phyloP scores from a whole-genome alignment of 2,797 vertebrate species.

The Alcedo quadribrachys region DNA sequence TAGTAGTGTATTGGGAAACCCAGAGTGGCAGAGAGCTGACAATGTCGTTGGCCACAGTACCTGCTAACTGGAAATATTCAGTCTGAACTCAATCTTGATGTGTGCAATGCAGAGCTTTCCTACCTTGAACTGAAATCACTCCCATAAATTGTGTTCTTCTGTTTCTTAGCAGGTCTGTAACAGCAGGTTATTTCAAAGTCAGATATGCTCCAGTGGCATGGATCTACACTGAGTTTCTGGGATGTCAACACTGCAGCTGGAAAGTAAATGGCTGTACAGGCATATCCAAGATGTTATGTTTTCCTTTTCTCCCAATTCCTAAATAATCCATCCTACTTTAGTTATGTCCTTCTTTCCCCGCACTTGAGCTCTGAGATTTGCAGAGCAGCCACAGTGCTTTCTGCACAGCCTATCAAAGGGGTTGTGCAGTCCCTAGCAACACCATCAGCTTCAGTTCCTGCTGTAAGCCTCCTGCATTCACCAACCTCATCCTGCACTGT shows the following conservation, averaged over 20 bases:
- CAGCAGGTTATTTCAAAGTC: not conserved
- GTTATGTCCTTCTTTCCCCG: constrained; percentile 6
- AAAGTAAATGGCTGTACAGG: constrained; percentile 4
- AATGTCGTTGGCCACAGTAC: not conserved
- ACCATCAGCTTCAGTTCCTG: not conserved
- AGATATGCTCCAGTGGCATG: not conserved
- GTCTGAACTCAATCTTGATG: not conserved
- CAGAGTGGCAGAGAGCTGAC: not conserved
- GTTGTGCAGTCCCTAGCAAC: not conserved
- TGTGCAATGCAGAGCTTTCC: not conserved
- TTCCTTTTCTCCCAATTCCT: not conserved
- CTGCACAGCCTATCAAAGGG: not conserved
- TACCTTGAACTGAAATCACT: not conserved
- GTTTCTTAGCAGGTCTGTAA: not conserved
- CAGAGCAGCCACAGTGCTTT: not conserved
- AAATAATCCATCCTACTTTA: not conserved
- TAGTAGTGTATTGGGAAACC: not conserved
- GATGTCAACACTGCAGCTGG: not conserved
- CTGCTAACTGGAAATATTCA: not conserved
- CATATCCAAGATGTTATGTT: not conserved
- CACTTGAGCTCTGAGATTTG: constrained; percentile 16
- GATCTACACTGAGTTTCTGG: constrained; percentile 21
- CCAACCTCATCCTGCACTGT: not conserved
- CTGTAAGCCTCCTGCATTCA: not conserved
- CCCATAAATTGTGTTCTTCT: not conserved